Evolutionary conservation across 2,888 invertebrate genomes (phyloP).

Genomic region (Vannuccia rotundouncinata): DNA sequence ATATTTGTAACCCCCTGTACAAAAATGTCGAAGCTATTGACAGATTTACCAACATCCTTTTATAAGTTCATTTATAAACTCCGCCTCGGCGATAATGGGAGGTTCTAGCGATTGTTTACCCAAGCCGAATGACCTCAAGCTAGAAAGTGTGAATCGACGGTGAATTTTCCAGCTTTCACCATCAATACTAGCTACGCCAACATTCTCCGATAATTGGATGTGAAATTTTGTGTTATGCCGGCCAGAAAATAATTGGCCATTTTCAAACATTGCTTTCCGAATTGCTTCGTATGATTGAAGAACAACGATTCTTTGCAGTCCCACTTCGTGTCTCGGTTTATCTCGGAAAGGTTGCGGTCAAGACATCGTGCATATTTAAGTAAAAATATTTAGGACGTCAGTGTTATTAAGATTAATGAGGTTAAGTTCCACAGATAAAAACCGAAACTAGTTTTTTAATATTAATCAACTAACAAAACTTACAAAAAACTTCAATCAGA

Average conservation of each 20-base stretch:
- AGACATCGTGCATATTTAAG: no score
- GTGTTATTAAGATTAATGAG: no score
- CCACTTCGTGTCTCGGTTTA: no score
- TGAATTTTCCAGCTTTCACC: neutral
- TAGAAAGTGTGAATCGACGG: neutral
- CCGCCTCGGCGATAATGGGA: neutral
- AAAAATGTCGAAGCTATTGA: neutral
- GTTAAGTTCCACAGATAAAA: no score
- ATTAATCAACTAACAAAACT: no score
- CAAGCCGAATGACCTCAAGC: neutral
- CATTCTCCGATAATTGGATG: neutral
- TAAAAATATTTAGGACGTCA: no score
- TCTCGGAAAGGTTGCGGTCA: no score
- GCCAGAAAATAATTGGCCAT: neutral
- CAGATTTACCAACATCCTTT: neutral
- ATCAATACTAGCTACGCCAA: neutral
- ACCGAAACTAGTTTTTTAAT: no score
- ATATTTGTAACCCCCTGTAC: neutral
- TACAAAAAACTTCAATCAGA: no score
- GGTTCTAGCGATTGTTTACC: constrained; percentile 9
- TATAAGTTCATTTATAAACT: neutral
- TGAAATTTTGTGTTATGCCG: neutral
- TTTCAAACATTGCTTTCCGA: neutral
- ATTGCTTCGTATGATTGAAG: constrained; percentile 1
- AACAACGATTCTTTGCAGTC: neutral